Conservation (phyloP, 2,797 vertebrate genomes). For the Cirrhinus molitorella region DNA sequence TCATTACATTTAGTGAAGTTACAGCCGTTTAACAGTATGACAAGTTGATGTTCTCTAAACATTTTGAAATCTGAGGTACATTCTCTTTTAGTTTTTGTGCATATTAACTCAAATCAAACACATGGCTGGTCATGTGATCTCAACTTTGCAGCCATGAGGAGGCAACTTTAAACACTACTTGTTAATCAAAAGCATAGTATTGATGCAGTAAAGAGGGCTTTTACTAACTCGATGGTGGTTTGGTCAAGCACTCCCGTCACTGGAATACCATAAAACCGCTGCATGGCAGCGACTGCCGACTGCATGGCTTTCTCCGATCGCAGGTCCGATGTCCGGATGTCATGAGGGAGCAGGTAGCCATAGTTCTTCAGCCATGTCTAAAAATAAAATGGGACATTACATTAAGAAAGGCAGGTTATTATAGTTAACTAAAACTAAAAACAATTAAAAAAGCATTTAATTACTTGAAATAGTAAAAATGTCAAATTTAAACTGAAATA, state of each 20-base stretch:
- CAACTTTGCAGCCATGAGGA: neutral
- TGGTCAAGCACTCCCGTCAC: slow-evolving; percentile 90
- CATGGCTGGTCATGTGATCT: neutral
- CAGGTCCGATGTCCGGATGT: slow-evolving; percentile 84
- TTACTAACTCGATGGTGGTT: slow-evolving; percentile 90
- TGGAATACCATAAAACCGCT: slow-evolving; percentile 92
- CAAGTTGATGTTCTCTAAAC: neutral
- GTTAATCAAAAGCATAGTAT: neutral
- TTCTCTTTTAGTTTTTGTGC: neutral
- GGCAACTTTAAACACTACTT: neutral
- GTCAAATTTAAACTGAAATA: neutral
- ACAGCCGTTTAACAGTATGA: neutral
- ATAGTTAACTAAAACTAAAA: neutral
- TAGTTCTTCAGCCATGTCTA: slow-evolving; percentile 94
- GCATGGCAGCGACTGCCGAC: slow-evolving; percentile 91
- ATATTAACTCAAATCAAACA: neutral
- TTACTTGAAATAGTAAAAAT: neutral
- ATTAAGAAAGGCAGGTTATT: neutral
- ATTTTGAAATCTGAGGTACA: neutral
- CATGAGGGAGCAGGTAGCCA: slow-evolving; percentile 89
- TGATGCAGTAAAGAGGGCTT: neutral
- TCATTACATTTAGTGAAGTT: neutral
- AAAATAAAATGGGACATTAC: slow-evolving; percentile 3
- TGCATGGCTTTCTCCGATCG: slow-evolving; percentile 90
- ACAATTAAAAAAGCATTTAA: neutral